Conservation (phyloP, 1,140 invertebrate genomes). For the Eueides isabella region DNA sequence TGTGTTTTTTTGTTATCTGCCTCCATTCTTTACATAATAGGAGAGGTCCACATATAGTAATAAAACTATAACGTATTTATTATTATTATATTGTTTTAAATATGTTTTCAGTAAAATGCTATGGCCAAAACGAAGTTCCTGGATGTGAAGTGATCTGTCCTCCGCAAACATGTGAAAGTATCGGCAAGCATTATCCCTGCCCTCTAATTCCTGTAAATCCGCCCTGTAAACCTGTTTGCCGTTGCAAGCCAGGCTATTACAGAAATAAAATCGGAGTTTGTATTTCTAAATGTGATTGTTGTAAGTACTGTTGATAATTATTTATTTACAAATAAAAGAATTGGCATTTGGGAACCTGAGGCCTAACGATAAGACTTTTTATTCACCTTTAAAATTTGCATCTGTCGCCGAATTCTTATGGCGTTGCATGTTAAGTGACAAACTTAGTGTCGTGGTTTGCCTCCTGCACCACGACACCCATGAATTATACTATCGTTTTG, state of each 20-base stretch:
- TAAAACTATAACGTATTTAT: not conserved
- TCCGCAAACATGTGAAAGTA: conserved; percentile 48
- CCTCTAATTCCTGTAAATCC: conserved; percentile 2
- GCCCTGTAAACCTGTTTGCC: conserved; percentile 38
- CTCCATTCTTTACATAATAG: too few relatives aligned
- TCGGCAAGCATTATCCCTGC: conserved; percentile 36
- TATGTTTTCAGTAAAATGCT: conserved; percentile 19
- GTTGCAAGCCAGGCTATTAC: conserved; percentile 46
- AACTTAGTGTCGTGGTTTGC: too few relatives aligned
- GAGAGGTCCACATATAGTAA: not conserved
- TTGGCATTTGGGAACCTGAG: not conserved
- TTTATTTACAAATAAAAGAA: not conserved
- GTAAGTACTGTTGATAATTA: conserved; percentile 39
- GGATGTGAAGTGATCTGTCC: not conserved
- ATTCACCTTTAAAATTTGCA: too few relatives aligned
- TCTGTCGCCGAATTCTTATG: too few relatives aligned
- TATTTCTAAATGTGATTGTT: conserved; percentile 46
- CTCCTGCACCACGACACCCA: too few relatives aligned
- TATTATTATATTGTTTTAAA: not conserved
- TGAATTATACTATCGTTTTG: too few relatives aligned
- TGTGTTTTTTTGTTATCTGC: too few relatives aligned
- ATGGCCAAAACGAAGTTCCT: conserved; percentile 29
- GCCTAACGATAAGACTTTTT: too few relatives aligned
- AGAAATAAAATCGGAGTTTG: conserved; percentile 51
- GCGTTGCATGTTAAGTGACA: too few relatives aligned